Evolutionary conservation across 2,797 vertebrate species (phyloP), one percentile per base, ranked within the genome.

Genomic region (Eutrigla gurnardus): DNA sequence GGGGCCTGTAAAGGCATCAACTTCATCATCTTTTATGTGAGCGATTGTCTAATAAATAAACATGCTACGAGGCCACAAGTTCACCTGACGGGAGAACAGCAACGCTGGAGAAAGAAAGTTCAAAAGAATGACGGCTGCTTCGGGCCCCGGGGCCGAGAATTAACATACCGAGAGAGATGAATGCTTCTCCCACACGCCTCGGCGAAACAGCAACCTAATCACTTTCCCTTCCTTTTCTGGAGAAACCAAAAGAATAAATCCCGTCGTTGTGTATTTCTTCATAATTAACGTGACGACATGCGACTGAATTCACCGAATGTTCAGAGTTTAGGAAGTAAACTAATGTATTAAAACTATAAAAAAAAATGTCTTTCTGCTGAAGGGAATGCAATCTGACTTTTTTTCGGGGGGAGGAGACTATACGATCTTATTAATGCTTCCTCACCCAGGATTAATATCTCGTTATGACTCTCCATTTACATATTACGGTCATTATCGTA

Each of bases 101-200:
- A 66, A 73, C 5, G 17, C n/a, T 2, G 5, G 42, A 84, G 42
- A 85, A 69, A 76, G 78, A 60, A 83, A 86, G 88, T 89, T 91
- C 85, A 92, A 90, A 25, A 93, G 87, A 67, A 47, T 12, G 64
- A 85, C 82, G 80, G 89, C 86, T 88, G 85, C 84, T 82, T 73
- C 82, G 76, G 73, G 86, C 87, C 93, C 90, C 61, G 71, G 79
- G 92, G 93, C 93, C 82, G 86, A 71, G 85, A 92, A 93, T 91
- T 91, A 93, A 92, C 92, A 94, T 91, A 91, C 88, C 90, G 86
- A 75, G 86, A 77, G 75, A 70, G 58, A 92, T 88, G 93, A 94
- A 94, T 93, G 90, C 70, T 83, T 90, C 88, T 90, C 88, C 86
- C 88, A 88, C 90, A 92, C 90, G 82, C 82, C 86, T 88, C 52